phyloP scores from a whole-genome alignment of 1,140 invertebrate species.

The Drosophila aff. region DNA sequence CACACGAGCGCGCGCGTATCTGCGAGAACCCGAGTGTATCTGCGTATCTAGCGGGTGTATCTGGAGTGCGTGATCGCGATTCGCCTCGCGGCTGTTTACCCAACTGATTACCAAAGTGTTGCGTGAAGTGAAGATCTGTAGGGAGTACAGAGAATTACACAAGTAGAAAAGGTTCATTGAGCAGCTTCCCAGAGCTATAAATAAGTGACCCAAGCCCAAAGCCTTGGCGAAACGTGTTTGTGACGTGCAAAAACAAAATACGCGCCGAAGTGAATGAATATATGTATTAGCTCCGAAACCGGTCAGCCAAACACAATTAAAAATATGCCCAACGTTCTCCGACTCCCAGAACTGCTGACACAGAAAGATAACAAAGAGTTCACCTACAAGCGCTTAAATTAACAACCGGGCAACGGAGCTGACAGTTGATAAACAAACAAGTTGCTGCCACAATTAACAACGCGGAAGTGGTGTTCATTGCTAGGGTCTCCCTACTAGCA shows the following conservation, averaged over 20 bases:
- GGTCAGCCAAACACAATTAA: conserved; percentile 42
- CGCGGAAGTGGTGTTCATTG: conserved; percentile 53
- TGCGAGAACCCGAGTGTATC: not conserved
- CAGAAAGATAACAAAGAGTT: conserved; percentile 74
- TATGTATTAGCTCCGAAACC: conserved; percentile 31
- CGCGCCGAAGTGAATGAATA: conserved; percentile 36
- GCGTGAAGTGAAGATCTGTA: conserved; percentile 62
- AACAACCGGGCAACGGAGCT: conserved; percentile 31
- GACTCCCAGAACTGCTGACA: conserved; percentile 53
- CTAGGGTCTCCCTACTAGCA: conserved; percentile 24
- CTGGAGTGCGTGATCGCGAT: conserved; percentile 43
- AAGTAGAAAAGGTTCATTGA: conserved; percentile 69
- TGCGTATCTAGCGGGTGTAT: conserved; percentile 41
- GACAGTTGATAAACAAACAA: conserved; percentile 63
- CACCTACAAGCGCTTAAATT: conserved; percentile 55
- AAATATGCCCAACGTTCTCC: conserved; percentile 42
- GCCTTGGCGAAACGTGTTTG: conserved; percentile 64
- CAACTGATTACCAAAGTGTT: conserved; percentile 75
- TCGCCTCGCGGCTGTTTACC: conserved; percentile 58
- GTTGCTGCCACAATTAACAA: conserved; percentile 62
- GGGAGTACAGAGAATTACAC: conserved; percentile 31
- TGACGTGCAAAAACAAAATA: conserved; percentile 58
- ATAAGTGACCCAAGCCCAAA: conserved; percentile 52
- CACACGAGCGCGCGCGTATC: conserved; percentile 13
- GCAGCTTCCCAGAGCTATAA: conserved; percentile 65